Percentiles rank a stretch among this genome's conserved stretches.
phyloP scores from a whole-genome alignment of 2,888 invertebrate species.

The Drosophila tanythrix region DNA sequence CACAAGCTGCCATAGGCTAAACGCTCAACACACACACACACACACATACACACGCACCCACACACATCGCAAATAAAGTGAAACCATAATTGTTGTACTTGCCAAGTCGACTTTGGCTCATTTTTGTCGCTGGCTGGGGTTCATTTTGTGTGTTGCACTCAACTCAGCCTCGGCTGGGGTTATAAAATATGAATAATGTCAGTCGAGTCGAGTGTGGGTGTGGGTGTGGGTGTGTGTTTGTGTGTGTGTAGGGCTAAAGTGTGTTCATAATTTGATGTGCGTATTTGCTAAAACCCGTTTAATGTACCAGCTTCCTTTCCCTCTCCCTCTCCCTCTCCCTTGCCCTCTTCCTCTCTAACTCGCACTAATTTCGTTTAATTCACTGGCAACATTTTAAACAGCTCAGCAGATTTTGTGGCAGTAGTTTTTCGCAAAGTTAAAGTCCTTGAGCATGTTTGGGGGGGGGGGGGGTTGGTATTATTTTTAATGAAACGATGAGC shows the following conservation, averaged over 20 bases:
- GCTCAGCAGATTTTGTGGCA: conserved; percentile 36
- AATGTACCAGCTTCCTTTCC: conserved; percentile 41
- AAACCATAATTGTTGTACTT: conserved; percentile 80
- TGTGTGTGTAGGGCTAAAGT: not conserved
- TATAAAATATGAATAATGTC: conserved; percentile 76
- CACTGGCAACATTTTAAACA: conserved; percentile 40
- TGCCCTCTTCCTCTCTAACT: not conserved
- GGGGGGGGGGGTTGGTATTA: conserved; percentile 42
- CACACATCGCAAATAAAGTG: conserved; percentile 63
- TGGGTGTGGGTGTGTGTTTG: not conserved
- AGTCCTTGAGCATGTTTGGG: conserved; percentile 38
- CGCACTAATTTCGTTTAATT: conserved; percentile 75
- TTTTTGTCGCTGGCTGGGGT: conserved; percentile 52
- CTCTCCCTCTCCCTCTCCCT: not conserved
- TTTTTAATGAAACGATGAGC: conserved; percentile 71
- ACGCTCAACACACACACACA: conserved; percentile 51
- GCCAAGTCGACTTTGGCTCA: conserved; percentile 71
- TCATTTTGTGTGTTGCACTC: conserved; percentile 46
- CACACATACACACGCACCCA: conserved; percentile 13
- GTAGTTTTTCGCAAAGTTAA: conserved; percentile 45
- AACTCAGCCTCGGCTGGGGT: conserved; percentile 50
- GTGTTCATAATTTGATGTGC: conserved; percentile 66
- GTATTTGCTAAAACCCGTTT: conserved; percentile 78
- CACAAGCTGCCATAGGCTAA: conserved; percentile 46
- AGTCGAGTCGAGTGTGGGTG: conserved; percentile 34